A percentile compares a stretch with the other conserved stretches of the same genome.
phyloP scores from a whole-genome alignment of 2,113 vertebrate genomes.

The Burhinus bistriatus region DNA sequence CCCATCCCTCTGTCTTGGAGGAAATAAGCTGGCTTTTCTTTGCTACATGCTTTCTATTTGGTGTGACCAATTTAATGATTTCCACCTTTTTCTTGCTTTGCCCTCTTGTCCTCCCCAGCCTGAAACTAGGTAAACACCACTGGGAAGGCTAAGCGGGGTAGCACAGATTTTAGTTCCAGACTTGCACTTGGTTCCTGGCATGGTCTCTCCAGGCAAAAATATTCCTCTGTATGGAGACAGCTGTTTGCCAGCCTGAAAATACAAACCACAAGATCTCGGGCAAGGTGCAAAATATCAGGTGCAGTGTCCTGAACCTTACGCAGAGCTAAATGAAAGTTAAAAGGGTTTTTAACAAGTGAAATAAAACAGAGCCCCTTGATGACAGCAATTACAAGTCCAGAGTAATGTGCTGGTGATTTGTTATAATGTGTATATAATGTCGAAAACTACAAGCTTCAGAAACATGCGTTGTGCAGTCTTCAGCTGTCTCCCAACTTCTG shows the following conservation, averaged over 20 bases:
- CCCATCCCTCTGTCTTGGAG: background rate
- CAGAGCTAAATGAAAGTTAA: background rate
- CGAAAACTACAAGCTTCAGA: background rate
- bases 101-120: background rate
- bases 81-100: background rate
- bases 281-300: background rate
- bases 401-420: background rate
- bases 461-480: background rate
- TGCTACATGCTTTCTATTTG: background rate
- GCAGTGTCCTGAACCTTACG: background rate
- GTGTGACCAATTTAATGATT: conserved; percentile 18
- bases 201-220: background rate
- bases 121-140: background rate
- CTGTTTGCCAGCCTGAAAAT: background rate
- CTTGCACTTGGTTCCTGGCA: background rate
- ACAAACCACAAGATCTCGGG: background rate
- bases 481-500: background rate
- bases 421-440: background rate
- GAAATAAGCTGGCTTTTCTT: background rate
- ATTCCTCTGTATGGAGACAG: background rate
- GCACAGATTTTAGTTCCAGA: background rate
- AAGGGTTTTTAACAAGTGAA: background rate
- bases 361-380: background rate
- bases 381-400: background rate
- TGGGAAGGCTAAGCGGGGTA: background rate